Evolutionary conservation across 1,140 invertebrate genomes (phyloP).

Genomic region (Papilio polytes): DNA sequence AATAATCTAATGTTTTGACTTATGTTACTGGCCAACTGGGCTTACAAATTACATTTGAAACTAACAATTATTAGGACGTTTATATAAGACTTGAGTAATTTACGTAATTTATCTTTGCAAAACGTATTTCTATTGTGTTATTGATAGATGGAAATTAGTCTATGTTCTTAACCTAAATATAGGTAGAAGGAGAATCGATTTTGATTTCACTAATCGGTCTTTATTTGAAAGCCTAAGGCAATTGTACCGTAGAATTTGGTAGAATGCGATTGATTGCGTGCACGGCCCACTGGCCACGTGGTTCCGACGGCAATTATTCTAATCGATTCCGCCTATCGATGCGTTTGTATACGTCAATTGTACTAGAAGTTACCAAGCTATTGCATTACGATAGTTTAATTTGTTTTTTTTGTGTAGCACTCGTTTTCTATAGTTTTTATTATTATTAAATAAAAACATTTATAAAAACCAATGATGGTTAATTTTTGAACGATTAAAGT

Average conservation of each 20-base stretch:
- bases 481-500: too few species aligned
- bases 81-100: too few species aligned
- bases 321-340: constrained; percentile 24
- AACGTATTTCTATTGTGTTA: too few species aligned
- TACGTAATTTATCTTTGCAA: too few species aligned
- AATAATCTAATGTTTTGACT: too few species aligned
- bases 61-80: too few species aligned
- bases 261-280: constrained; percentile 17
- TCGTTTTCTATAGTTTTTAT: too few species aligned
- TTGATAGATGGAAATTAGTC: too few species aligned
- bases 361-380: neutral
- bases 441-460: too few species aligned
- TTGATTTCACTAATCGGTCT: neutral
- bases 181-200: neutral
- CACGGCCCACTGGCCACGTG: neutral
- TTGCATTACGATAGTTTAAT: neutral
- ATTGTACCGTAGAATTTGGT: neutral
- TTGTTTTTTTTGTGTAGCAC: neutral
- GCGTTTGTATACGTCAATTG: constrained; percentile 14
- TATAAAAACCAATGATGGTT: too few species aligned
- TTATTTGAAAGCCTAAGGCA: neutral
- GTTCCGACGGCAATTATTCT: neutral
- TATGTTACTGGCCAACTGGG: too few species aligned
- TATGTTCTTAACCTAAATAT: neutral
- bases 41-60: too few species aligned